phyloP scores from a whole-genome alignment of 2,113 vertebrate genomes.

The Psettodes erumei region DNA sequence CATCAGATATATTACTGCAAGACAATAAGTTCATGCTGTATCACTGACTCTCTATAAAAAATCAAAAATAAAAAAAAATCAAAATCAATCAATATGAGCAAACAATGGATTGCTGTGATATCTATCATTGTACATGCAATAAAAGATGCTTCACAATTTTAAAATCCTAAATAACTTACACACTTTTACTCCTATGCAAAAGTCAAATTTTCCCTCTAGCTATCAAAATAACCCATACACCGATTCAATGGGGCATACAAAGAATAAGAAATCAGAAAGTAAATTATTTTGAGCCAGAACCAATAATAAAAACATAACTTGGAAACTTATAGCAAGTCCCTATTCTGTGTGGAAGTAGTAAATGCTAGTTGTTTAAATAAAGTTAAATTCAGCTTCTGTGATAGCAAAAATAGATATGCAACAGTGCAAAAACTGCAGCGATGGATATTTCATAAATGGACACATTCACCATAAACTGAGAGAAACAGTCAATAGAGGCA shows the following conservation, averaged over 20 bases:
- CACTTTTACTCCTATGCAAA: neutral
- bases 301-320: neutral
- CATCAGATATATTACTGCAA: neutral
- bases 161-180: neutral
- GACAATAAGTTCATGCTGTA: neutral
- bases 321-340: neutral
- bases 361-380: slow-evolving; percentile 12
- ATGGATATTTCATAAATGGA: slow-evolving; percentile 17
- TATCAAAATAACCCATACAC: neutral
- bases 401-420: slow-evolving; percentile 8
- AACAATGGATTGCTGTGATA: neutral
- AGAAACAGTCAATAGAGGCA: neutral
- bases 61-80: no score
- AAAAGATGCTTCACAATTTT: neutral
- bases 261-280: neutral
- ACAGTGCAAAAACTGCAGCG: neutral
- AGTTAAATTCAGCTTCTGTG: neutral
- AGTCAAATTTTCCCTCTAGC: neutral
- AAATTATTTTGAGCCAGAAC: neutral
- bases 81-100: no score
- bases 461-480: slow-evolving; percentile 9
- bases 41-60: neutral
- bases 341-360: slow-evolving; percentile 7
- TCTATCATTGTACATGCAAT: neutral
- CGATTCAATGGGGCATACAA: neutral